Evolutionary conservation across 2,797 vertebrate genomes (phyloP).

Genomic region (Gallinago solitaria): DNA sequence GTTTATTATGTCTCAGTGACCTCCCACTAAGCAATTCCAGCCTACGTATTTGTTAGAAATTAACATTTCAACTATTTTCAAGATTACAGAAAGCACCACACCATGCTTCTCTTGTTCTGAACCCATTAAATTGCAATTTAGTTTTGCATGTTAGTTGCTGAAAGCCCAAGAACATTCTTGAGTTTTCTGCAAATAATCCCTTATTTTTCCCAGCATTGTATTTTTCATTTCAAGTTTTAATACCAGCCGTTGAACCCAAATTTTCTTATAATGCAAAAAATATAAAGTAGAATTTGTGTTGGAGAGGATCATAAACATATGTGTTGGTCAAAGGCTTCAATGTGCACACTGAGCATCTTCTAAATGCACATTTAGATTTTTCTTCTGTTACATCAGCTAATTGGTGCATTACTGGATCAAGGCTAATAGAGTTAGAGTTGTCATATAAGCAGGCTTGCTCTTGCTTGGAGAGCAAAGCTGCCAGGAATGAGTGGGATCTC

Average conservation of each 20-base stretch:
- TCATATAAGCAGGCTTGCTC: neutral
- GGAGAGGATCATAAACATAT: neutral
- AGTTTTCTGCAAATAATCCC: neutral
- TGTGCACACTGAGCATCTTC: neutral
- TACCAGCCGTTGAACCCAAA: neutral
- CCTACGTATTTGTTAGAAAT: neutral
- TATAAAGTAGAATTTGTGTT: neutral
- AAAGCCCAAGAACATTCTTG: neutral
- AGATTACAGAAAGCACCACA: neutral
- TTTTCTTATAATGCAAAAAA: neutral
- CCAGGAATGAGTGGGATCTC: neutral
- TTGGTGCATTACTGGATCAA: neutral
- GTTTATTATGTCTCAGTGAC: neutral
- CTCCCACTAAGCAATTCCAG: neutral
- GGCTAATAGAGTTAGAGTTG: neutral
- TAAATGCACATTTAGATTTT: neutral
- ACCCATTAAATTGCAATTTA: neutral
- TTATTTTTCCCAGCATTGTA: neutral
- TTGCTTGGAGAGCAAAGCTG: neutral
- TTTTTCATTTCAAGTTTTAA: neutral
- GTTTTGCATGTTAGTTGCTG: neutral
- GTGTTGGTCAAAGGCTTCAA: neutral
- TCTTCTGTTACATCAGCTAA: neutral
- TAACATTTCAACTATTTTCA: neutral
- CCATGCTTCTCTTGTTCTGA: neutral